phyloP scores from a whole-genome alignment of 2,797 vertebrate species.

The Enteromius treurensis region DNA sequence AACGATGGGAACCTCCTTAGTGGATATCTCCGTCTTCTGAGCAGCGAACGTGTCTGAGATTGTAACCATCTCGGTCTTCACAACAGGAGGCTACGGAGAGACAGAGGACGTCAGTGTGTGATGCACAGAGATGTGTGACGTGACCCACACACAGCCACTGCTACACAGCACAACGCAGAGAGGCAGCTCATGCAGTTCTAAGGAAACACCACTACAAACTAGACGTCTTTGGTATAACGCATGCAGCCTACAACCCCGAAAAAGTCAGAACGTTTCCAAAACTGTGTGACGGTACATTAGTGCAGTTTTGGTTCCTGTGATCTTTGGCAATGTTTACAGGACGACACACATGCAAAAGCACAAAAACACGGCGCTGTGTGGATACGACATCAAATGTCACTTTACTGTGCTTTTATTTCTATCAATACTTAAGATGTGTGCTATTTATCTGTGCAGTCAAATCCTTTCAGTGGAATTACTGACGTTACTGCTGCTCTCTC shows the following conservation, averaged over 20 bases:
- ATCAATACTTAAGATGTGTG: neutral
- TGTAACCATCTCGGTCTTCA: constrained; percentile 99
- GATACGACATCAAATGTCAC: neutral
- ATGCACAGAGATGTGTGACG: neutral
- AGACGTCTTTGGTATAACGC: constrained; percentile 38
- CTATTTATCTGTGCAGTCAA: neutral
- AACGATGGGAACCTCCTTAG: constrained; percentile 99
- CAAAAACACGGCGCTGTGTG: neutral
- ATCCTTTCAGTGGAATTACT: neutral
- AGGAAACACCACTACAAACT: constrained; percentile 22
- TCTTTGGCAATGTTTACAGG: constrained; percentile 20
- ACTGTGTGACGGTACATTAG: neutral
- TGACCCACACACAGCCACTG: neutral
- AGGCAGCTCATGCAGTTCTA: constrained; percentile 2
- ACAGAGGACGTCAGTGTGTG: constrained; percentile 43
- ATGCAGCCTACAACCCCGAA: constrained; percentile 11
- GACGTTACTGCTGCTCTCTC: neutral
- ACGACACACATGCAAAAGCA: constrained; percentile 5
- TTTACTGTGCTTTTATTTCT: neutral
- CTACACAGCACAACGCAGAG: constrained; percentile 59
- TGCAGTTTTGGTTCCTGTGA: constrained; percentile 1
- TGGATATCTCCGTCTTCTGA: constrained; percentile 97
- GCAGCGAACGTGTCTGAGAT: constrained; percentile 94
- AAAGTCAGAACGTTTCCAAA: neutral
- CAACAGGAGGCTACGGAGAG: constrained; percentile 91